These are phyloP conservation scores for Urocolius indicus DNA, from an alignment of 2,113 vertebrate species.

Conservation along the genomic window DNA sequence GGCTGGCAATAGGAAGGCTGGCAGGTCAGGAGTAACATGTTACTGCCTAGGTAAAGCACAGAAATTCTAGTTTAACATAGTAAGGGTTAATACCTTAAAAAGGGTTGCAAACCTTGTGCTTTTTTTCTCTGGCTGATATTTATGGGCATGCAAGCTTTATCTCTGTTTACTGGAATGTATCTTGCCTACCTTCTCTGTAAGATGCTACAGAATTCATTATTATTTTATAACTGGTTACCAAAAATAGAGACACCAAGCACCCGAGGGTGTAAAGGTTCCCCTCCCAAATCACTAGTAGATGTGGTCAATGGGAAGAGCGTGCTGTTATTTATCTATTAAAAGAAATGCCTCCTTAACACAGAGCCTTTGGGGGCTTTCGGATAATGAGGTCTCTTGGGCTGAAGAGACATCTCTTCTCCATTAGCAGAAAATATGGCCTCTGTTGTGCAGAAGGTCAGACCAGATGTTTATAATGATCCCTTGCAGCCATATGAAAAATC, in stretches of 20 bases:
- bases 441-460: slow-evolving; percentile 51
- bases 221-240: not conserved
- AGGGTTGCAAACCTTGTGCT: not conserved
- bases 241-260: not conserved
- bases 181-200: not conserved
- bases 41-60: not conserved
- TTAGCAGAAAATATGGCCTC: slow-evolving; percentile 45
- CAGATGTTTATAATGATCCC: slow-evolving; percentile 53
- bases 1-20: not conserved
- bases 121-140: not conserved
- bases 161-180: not conserved
- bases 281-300: not conserved
- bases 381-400: slow-evolving; percentile 66
- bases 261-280: not conserved
- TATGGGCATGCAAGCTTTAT: not conserved
- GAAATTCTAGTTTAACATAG: not conserved
- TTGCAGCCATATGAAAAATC: slow-evolving; percentile 45
- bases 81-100: not conserved
- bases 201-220: not conserved
- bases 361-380: slow-evolving; percentile 25
- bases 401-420: slow-evolving; percentile 47
- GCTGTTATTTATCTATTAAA: not conserved
- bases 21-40: not conserved
- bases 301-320: not conserved
- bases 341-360: not conserved